Evolutionary conservation across 2,113 vertebrate species (phyloP), one percentile per base, ranked within the genome.

Genomic region (Myotis davidii): DNA sequence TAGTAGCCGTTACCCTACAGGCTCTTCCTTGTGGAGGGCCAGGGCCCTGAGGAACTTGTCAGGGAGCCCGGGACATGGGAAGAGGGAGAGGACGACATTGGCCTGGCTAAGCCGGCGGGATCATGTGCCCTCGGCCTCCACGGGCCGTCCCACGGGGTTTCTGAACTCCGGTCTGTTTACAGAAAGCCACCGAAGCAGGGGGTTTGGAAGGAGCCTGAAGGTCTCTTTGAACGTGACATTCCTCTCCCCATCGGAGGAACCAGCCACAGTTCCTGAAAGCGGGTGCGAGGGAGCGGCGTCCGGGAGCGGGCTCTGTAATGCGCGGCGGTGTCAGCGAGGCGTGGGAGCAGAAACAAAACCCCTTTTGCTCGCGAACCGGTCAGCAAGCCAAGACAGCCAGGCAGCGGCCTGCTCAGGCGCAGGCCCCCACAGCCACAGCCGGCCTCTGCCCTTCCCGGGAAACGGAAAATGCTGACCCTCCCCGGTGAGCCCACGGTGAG

Each of bases 1-100:
- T 70, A 34, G 70, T 9, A 23, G 54, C 54, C 54, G 23, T 25
- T 16, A 32, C 0, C n/a, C 77, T 17, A 5, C 10, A 5, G 10
- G 29, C 16, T 14, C 69, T 21, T 96, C 90, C 93, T 42, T n/a
- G 94, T 65, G 34, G 48, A 64, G 39, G 29, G 78, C 52, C 20
- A 20, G 34, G 54, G 34, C 61, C n/a, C 27, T 0, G 91, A 87
- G 94, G 85, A 73, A 64, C 73, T 73, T 48, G 4, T 3, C 39
- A 85, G 69, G 2, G 59, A 65, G 34, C 82, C 18, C 0, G 2
- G 9, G 74, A 85, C 79, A 16, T 0, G 39, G 73, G 76, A 76
- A 84, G 82, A 16, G 0, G 76, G 2, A 6, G 54, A 52, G 2
- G 11, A 56, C 2, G 9, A 64, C 2, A 3, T 17, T 65, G 56